Evolutionary conservation across 2,888 invertebrate species (phyloP).

Genomic region (Polydrusus pterygomalis): DNA sequence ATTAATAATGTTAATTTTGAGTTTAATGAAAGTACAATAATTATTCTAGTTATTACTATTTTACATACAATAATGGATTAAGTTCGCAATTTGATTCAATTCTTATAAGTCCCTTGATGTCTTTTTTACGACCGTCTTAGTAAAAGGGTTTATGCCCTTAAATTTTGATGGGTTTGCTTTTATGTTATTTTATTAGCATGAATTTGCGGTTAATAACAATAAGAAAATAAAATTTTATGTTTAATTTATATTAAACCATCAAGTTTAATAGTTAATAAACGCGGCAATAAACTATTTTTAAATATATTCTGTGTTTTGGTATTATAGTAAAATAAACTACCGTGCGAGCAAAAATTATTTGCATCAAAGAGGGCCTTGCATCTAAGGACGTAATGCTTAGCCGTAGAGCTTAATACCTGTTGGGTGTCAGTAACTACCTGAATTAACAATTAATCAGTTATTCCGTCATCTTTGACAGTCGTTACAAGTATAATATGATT

Average conservation of each 20-base stretch:
- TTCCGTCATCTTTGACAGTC: too few relatives aligned
- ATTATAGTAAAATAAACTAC: too few relatives aligned
- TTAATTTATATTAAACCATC: conserved; percentile 25
- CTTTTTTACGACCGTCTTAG: background rate
- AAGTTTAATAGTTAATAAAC: conserved; percentile 8
- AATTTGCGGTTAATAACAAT: conserved; percentile 20
- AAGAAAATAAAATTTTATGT: conserved; percentile 14
- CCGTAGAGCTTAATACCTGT: too few relatives aligned
- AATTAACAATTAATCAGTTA: too few relatives aligned
- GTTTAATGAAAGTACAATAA: background rate
- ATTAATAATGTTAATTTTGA: too few relatives aligned
- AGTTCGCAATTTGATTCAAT: background rate
- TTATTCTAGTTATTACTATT: background rate
- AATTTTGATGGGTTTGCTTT: conserved; percentile 11
- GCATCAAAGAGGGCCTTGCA: too few relatives aligned
- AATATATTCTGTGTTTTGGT: background rate
- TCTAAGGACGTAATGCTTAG: too few relatives aligned
- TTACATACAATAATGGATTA: background rate
- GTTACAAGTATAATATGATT: too few relatives aligned
- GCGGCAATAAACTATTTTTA: too few relatives aligned
- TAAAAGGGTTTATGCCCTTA: background rate
- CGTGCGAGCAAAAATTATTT: too few relatives aligned
- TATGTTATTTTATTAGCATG: background rate
- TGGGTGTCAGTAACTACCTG: too few relatives aligned
- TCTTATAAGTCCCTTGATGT: background rate